Percentiles rank a stretch among this genome's conserved stretches.
phyloP scores from a whole-genome alignment of 2,797 vertebrate species.

The Pangasius macronema region DNA sequence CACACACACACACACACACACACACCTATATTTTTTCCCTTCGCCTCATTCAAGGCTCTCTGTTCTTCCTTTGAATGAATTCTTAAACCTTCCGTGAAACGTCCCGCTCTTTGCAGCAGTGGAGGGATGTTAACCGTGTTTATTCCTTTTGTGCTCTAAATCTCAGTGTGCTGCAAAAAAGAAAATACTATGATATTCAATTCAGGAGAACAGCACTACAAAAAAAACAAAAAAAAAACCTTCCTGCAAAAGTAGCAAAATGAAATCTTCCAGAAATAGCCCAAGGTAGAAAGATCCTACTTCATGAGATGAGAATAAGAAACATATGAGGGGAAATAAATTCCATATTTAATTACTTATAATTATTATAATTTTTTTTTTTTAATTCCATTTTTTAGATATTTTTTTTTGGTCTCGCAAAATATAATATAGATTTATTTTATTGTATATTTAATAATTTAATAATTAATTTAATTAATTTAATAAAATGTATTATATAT shows the following conservation, averaged over 20 bases:
- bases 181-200: slow-evolving; percentile 51
- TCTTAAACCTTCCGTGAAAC: slow-evolving; percentile 23
- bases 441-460: not conserved
- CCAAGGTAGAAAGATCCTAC: slow-evolving; percentile 33
- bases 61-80: slow-evolving; percentile 42
- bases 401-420: not conserved
- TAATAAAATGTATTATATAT: not conserved
- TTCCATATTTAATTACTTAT: not conserved
- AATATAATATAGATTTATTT: not conserved
- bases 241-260: slow-evolving; percentile 18
- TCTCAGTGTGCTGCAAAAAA: slow-evolving; percentile 37
- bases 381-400: not conserved
- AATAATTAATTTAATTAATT: too few relatives aligned
- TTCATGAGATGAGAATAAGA: slow-evolving; percentile 36
- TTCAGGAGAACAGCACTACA: slow-evolving; percentile 39
- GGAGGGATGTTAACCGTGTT: slow-evolving; percentile 42
- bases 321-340: slow-evolving; percentile 16
- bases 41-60: slow-evolving; percentile 54
- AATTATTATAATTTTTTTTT: not conserved
- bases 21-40: slow-evolving; percentile 50
- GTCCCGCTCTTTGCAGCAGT: slow-evolving; percentile 23
- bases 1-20: slow-evolving; percentile 29
- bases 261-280: slow-evolving; percentile 54
- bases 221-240: slow-evolving; percentile 5
- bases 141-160: slow-evolving; percentile 32